These are phyloP conservation scores for Acomys russatus DNA, from an alignment of 2,797 vertebrate genomes.

Conservation along the genomic window DNA sequence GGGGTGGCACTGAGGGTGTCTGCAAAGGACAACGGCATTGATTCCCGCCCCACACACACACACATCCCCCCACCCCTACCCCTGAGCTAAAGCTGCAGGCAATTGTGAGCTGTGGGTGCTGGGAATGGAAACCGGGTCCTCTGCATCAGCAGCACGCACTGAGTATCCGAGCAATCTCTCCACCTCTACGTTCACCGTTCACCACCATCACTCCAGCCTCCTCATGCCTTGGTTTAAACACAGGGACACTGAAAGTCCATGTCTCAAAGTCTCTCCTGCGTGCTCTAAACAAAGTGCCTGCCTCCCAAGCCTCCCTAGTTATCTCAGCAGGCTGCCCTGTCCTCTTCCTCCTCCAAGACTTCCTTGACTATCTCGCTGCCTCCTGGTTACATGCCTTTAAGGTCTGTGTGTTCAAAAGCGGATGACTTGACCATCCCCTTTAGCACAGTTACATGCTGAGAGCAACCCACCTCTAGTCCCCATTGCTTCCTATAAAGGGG, in stretches of 20 bases:
- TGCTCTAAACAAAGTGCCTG: background rate
- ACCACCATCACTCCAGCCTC: background rate
- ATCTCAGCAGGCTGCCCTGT: background rate
- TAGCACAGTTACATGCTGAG: background rate
- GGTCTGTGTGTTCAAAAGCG: background rate
- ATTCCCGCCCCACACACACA: background rate
- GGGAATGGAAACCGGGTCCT: background rate
- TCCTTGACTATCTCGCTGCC: background rate
- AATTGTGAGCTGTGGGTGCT: background rate
- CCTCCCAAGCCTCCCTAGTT: background rate
- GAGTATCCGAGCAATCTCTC: background rate
- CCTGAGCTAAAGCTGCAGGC: background rate
- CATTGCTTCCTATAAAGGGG: background rate
- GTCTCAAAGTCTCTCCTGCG: background rate
- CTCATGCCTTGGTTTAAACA: background rate
- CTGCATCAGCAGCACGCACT: background rate
- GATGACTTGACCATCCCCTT: background rate
- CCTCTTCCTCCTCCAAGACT: background rate
- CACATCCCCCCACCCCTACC: too few relatives aligned
- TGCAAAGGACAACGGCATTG: background rate
- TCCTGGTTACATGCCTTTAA: background rate
- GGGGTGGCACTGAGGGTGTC: background rate
- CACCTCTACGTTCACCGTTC: background rate
- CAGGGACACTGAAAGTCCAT: background rate
- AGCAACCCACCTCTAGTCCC: background rate